phyloP scores from a whole-genome alignment of 2,888 invertebrate genomes.

The Ophion ellenae region DNA sequence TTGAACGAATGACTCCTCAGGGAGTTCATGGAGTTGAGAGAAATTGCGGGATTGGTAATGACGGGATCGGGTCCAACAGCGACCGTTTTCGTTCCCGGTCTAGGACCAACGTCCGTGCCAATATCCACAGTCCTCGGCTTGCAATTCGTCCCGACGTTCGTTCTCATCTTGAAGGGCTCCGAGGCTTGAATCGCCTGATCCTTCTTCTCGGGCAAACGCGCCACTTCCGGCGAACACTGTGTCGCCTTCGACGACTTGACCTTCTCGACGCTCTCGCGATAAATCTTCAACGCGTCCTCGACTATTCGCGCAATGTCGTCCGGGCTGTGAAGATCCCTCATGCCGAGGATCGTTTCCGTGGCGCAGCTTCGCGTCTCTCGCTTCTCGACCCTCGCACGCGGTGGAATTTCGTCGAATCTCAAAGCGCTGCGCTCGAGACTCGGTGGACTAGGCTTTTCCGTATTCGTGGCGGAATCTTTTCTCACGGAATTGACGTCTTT shows the following conservation, averaged over 20 bases:
- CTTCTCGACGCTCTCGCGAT: slow-evolving; percentile 71
- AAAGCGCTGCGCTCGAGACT: slow-evolving; percentile 68
- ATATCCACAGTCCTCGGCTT: slow-evolving; percentile 81
- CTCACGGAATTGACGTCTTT: slow-evolving; percentile 37
- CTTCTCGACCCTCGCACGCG: slow-evolving; percentile 43
- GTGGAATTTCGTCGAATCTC: slow-evolving; percentile 73
- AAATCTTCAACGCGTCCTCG: slow-evolving; percentile 75
- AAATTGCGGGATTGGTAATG: slow-evolving; percentile 81
- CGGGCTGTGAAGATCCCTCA: slow-evolving; percentile 76
- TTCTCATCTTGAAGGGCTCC: slow-evolving; percentile 75
- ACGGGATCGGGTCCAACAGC: slow-evolving; percentile 86
- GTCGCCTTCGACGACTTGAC: slow-evolving; percentile 69
- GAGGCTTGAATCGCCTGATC: slow-evolving; percentile 74
- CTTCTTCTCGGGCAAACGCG: slow-evolving; percentile 67
- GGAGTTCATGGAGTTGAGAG: slow-evolving; percentile 84
- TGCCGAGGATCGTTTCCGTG: slow-evolving; percentile 79
- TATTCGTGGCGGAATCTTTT: slow-evolving; percentile 74
- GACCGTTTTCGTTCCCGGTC: slow-evolving; percentile 84
- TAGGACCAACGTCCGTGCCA: slow-evolving; percentile 80
- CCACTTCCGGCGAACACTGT: slow-evolving; percentile 71
- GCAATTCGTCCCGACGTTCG: slow-evolving; percentile 80
- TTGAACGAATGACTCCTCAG: slow-evolving; percentile 86
- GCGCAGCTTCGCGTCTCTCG: slow-evolving; percentile 66
- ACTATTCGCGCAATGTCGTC: slow-evolving; percentile 76
- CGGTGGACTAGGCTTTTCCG: slow-evolving; percentile 60